These are phyloP conservation scores for Enhydra lutris DNA, from an alignment of 2,113 vertebrate genomes.

Conservation along the genomic window DNA sequence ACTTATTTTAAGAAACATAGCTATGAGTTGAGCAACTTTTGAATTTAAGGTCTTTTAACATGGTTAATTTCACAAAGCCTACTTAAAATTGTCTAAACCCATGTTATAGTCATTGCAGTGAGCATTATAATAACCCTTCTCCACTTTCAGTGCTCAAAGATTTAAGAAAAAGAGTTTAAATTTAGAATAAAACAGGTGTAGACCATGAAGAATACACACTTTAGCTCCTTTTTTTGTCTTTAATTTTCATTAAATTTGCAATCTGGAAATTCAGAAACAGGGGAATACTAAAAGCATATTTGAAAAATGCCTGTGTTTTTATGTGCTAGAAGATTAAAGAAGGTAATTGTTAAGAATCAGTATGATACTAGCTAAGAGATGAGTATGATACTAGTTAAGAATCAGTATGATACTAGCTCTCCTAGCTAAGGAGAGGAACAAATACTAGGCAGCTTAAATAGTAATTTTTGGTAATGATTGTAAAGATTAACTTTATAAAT, in stretches of 20 bases:
- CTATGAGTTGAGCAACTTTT: background rate
- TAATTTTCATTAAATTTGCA: background rate
- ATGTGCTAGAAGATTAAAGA: background rate
- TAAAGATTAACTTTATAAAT: background rate
- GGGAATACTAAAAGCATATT: background rate
- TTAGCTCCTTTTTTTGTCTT: background rate
- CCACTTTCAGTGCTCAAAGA: background rate
- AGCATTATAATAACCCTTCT: background rate
- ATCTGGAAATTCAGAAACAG: background rate
- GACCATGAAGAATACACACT: background rate
- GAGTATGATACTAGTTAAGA: background rate
- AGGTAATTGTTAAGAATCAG: background rate
- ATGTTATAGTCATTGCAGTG: background rate
- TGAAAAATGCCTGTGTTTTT: background rate
- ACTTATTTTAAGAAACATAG: background rate
- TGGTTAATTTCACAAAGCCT: background rate
- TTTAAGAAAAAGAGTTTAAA: background rate
- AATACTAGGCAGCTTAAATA: background rate
- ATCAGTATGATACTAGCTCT: background rate
- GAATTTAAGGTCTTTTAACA: slow-evolving; percentile 5
- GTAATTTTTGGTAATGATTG: background rate
- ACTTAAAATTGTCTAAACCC: background rate
- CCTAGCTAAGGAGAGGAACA: background rate
- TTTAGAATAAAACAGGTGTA: background rate
- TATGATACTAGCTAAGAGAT: background rate